Percentiles rank a stretch among this genome's conserved stretches.
phyloP scores from a whole-genome alignment of 30 jellyfish, hydroid and myxozoan genomes.

The Cassiopea andromeda region DNA sequence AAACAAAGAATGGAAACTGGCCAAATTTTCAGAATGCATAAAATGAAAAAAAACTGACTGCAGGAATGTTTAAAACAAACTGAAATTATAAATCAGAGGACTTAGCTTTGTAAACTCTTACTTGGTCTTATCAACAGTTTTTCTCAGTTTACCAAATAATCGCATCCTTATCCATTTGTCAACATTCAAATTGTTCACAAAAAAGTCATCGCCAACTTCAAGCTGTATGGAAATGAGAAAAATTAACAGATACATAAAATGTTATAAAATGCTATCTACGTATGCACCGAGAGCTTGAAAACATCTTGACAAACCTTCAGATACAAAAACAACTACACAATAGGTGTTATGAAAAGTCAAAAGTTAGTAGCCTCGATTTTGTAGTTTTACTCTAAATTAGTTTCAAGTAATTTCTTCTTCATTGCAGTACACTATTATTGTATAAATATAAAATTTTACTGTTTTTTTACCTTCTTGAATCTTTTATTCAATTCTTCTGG shows the following conservation, averaged over 20 bases:
- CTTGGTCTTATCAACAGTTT: slow-evolving; percentile 96
- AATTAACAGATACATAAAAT: no score
- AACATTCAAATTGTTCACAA: slow-evolving; percentile 84
- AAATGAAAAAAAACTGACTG: no score
- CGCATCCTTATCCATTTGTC: slow-evolving; percentile 94
- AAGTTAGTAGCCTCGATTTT: no score
- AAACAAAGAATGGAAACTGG: no score
- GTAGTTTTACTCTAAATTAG: no score
- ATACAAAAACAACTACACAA: no score
- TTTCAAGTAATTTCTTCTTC: no score
- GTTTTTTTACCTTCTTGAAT: slow-evolving; percentile 69
- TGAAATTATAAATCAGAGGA: background rate
- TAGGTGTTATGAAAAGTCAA: no score
- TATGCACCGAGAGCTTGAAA: no score
- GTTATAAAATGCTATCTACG: no score
- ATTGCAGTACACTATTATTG: background rate
- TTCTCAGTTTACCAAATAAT: slow-evolving; percentile 90
- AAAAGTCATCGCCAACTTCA: slow-evolving; percentile 73
- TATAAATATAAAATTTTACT: background rate
- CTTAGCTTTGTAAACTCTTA: slow-evolving; percentile 20
- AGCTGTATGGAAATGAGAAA: slow-evolving; percentile 44
- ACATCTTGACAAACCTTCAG: no score
- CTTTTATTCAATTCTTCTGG: slow-evolving; percentile 90
- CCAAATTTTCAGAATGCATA: no score
- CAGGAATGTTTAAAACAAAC: background rate